Conservation (phyloP, 37 sponge, comb jelly and placozoan species). For the Mnemiopsis leidyi region DNA sequence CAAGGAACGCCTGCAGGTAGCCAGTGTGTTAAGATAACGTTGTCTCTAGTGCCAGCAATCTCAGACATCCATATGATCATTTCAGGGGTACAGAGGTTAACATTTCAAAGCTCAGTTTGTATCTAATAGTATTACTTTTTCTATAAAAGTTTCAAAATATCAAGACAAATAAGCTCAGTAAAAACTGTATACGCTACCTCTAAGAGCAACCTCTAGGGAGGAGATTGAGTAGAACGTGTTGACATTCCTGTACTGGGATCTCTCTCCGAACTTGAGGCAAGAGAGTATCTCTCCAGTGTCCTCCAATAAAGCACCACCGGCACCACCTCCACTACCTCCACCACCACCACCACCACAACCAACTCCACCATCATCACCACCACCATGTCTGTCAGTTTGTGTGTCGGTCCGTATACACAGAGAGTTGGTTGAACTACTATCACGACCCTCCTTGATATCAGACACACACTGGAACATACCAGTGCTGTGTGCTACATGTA, state of each 20-base stretch:
- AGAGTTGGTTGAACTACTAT: neutral
- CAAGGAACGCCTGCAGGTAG: conserved; percentile 51
- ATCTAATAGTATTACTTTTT: too few species aligned
- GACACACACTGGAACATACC: conserved; percentile 66
- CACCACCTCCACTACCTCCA: neutral
- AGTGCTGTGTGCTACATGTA: conserved; percentile 35
- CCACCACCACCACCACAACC: neutral
- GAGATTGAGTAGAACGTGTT: conserved; percentile 61
- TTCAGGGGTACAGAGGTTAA: too few species aligned
- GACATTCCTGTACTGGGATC: neutral
- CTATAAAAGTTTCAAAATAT: too few species aligned
- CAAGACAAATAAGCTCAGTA: too few species aligned
- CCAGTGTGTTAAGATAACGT: too few species aligned
- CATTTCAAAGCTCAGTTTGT: too few species aligned
- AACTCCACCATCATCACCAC: too few species aligned
- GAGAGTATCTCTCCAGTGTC: neutral
- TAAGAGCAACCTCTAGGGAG: conserved; percentile 17
- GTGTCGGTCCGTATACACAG: neutral
- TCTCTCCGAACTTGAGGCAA: neutral
- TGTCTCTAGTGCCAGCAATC: too few species aligned
- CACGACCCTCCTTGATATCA: conserved; percentile 35
- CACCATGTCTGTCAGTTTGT: neutral
- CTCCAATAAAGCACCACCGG: neutral
- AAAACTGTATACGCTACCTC: too few species aligned
- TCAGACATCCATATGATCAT: too few species aligned